phyloP scores from a whole-genome alignment of 2,888 invertebrate species.

The Callimorpha dominula region DNA sequence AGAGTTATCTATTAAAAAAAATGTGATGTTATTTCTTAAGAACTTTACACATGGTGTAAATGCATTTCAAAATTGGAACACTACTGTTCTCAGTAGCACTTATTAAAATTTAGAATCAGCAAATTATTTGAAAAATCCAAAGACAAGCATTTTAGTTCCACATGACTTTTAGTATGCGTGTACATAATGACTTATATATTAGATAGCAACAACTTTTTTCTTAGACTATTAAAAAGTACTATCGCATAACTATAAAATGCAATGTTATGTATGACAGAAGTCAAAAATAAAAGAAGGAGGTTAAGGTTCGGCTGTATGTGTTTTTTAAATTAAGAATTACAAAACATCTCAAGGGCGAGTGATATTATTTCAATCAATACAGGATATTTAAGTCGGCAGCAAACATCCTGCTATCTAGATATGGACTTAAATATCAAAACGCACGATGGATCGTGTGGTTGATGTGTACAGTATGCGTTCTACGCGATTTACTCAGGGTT shows the following conservation, averaged over 20 bases:
- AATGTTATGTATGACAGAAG: too few species aligned
- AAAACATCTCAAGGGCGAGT: neutral
- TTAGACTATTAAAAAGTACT: too few species aligned
- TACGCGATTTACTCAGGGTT: constrained; percentile 35
- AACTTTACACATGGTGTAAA: neutral
- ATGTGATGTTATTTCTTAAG: too few species aligned
- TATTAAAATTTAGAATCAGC: neutral
- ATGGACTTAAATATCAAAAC: constrained; percentile 36
- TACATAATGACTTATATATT: neutral
- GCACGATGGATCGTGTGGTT: constrained; percentile 18
- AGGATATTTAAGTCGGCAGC: constrained; percentile 37
- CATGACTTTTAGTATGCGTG: too few species aligned
- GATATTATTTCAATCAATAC: constrained; percentile 7
- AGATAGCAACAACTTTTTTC: too few species aligned
- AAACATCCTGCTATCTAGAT: constrained; percentile 51
- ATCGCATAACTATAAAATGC: too few species aligned
- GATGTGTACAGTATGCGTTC: constrained; percentile 16
- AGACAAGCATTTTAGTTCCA: neutral
- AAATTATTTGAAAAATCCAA: neutral
- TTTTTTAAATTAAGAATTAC: neutral
- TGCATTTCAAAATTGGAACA: neutral
- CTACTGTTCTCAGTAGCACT: neutral
- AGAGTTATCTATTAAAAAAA: neutral
- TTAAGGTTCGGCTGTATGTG: too few species aligned
- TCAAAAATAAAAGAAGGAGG: too few species aligned